Evolutionary conservation across 2,888 invertebrate genomes (phyloP), one percentile per base, ranked within the genome.

Genomic region (Cyaniris semiargus): DNA sequence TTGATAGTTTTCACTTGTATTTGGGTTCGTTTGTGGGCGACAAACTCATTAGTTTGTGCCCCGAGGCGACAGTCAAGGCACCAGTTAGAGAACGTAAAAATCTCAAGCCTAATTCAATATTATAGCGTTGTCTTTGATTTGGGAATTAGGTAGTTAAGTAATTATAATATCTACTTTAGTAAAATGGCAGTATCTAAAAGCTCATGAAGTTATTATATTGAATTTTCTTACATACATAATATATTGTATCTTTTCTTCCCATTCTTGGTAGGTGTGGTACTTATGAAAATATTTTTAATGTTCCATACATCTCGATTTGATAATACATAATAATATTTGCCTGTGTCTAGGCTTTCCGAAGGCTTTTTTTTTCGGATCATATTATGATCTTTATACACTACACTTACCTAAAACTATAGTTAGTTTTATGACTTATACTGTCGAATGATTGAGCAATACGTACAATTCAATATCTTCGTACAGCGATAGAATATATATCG

Each of bases 1-100:
- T 74, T 74, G 74, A 74, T 74, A 74, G 74, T 74, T 53, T 74
- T 74, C 74, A 74, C 74, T 74, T 53, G 74, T 74, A 53, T 74
- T 74, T 44, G 72, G 74, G 48, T 31, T n/a, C 53, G 74, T 74
- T 74, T 74, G 74, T 74, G 53, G 74, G 74, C 74, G 74, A 74
- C 74, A 74, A 53, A 15, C 48, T 74, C 74, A 74, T 74, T 74
- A 74, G 48, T 74, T 18, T 27, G 27, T 6, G 21, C 18, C 53
- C 27, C 44, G 53, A 48, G 48, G 48, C 74, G 48, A 48, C 48
- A 38, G 21, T 15, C 21, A 23, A 4, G 23, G 27, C 13, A 66
- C 27, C 21, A 27, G 66, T 66, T 66, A 66, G 66, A 27, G 66
- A 66, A 66, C 66, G 31, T 66, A 6, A 66, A 66, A 27, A 15